These are phyloP conservation scores for Lepidurus apus DNA, from an alignment of 1,140 invertebrate species.

Conservation along the genomic window DNA sequence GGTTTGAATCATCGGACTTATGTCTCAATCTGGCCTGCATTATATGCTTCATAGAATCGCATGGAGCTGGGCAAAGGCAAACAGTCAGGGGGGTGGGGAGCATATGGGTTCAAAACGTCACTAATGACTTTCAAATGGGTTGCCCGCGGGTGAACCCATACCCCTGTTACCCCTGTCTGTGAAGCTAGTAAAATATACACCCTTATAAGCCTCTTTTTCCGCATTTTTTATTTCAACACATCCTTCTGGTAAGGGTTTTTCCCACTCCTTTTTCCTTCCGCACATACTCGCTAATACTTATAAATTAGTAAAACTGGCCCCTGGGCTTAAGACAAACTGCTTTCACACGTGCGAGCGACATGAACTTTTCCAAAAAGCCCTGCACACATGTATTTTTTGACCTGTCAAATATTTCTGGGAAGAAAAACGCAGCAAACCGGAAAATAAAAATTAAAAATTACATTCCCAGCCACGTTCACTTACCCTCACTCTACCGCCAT, in stretches of 20 bases:
- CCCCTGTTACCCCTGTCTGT: not conserved
- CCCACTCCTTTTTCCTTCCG: not conserved
- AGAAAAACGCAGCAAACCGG: constrained; percentile 9
- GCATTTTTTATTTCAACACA: not conserved
- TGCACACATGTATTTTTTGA: not conserved
- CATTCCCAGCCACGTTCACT: constrained; percentile 20
- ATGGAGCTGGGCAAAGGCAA: not conserved
- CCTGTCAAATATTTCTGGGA: not conserved
- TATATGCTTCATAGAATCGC: constrained; percentile 16
- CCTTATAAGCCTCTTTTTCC: constrained; percentile 15
- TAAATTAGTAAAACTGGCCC: not conserved
- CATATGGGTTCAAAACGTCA: not conserved
- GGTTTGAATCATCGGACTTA: constrained; percentile 15
- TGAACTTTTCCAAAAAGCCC: not conserved
- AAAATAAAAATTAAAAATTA: constrained; percentile 16
- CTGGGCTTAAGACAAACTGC: not conserved
- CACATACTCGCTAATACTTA: constrained; percentile 7
- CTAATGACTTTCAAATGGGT: constrained; percentile 18
- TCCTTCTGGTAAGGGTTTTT: not conserved
- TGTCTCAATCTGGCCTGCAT: constrained; percentile 21
- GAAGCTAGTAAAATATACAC: not conserved
- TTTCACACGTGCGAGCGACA: constrained; percentile 17
- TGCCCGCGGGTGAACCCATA: not conserved
- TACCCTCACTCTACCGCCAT: not conserved
- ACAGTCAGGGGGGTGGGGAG: not conserved